Percentiles rank a stretch among this genome's conserved stretches.
phyloP scores from a whole-genome alignment of 2,888 invertebrate species.

The Dilophus febrilis region DNA sequence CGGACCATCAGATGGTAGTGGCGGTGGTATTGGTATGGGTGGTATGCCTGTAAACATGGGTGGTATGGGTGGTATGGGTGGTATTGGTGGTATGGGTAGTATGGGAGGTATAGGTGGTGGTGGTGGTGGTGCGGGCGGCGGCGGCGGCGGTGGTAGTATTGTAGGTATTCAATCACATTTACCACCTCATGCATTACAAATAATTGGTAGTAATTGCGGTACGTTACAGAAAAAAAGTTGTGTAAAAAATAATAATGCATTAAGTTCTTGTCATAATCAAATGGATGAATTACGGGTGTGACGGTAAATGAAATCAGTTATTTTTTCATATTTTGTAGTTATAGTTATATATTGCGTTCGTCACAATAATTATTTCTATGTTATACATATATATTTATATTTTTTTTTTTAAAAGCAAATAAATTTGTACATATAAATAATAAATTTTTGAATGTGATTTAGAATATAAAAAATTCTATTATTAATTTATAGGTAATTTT shows the following conservation, averaged over 20 bases:
- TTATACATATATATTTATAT: no score
- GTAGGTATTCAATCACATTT: conserved; percentile 45
- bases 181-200: conserved; percentile 58
- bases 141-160: conserved; percentile 24
- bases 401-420: no score
- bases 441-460: no score
- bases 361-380: no score
- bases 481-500: no score
- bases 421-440: no score
- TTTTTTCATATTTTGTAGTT: no score
- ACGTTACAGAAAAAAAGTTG: conserved; percentile 60
- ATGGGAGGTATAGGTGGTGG: conserved; percentile 31
- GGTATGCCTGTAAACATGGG: no score
- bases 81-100: conserved; percentile 11
- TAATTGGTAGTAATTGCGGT: conserved; percentile 51
- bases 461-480: no score
- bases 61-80: conserved; percentile 33
- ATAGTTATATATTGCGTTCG: no score
- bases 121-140: conserved; percentile 27
- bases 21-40: background rate
- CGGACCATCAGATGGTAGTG: conserved; percentile 13
- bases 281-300: conserved; percentile 78
- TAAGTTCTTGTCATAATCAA: conserved; percentile 22
- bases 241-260: conserved; percentile 20
- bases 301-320: conserved; percentile 40